Percentiles rank a stretch among this genome's conserved stretches.
Conservation (phyloP, 1,140 invertebrate species). For the Eubasilissa regina region DNA sequence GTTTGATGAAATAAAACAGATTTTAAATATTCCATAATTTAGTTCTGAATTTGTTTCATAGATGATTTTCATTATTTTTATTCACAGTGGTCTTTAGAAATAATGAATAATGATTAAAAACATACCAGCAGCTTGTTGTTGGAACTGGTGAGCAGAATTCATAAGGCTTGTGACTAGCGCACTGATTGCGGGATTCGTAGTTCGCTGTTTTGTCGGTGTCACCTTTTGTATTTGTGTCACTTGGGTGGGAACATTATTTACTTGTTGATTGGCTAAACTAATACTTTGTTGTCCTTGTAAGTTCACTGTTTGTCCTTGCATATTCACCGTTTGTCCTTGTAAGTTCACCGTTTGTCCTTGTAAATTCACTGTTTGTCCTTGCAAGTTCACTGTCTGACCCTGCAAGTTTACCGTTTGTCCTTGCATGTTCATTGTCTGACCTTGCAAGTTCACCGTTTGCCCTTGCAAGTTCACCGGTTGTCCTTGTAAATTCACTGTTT, state of each 20-base stretch:
- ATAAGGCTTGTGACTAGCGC: conserved; percentile 84
- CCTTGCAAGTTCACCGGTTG: neutral
- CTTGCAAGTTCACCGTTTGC: neutral
- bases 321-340: conserved; percentile 38
- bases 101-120: neutral
- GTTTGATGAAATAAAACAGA: too few species aligned
- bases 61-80: too few species aligned
- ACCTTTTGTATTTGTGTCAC: conserved; percentile 69
- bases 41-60: too few species aligned
- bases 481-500: too few species aligned
- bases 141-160: conserved; percentile 85
- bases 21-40: too few species aligned
- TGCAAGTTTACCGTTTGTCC: conserved; percentile 12
- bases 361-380: conserved; percentile 17
- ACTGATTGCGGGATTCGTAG: conserved; percentile 82
- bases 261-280: conserved; percentile 48
- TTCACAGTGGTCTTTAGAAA: too few species aligned
- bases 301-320: conserved; percentile 42
- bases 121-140: conserved; percentile 77
- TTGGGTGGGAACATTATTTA: conserved; percentile 36
- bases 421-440: conserved; percentile 9
- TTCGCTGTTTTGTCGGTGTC: conserved; percentile 75
- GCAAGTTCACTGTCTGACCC: conserved; percentile 14
- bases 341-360: conserved; percentile 9
- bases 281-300: conserved; percentile 44